Evolutionary conservation across 2,113 vertebrate genomes (phyloP), one percentile per base, ranked within the genome.

Genomic region (Propithecus coquereli): DNA sequence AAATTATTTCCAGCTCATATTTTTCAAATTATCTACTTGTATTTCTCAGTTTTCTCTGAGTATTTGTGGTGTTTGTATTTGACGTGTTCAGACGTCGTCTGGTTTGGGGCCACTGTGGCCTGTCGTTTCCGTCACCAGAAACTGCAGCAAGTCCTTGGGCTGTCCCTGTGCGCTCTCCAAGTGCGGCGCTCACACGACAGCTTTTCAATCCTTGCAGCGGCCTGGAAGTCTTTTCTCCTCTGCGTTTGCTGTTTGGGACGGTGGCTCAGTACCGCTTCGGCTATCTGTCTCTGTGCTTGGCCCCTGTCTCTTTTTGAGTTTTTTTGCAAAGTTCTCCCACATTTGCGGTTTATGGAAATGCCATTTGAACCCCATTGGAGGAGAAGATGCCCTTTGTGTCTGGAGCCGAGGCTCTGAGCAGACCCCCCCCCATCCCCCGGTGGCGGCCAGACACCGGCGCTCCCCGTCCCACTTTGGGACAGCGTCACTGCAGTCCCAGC

Each of bases 241-340:
- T 77, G 0, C 1, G 10, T 20, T 13, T 7, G 30, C 34, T 5
- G 10, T 18, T 59, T 18, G 1, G 25, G 8, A 16, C 1, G 8
- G 12, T 14, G 14, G 5, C 27, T 61, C 52, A 10, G 65, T 16
- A 10, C 30, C 5, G 11, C 37, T 45, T n/a, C 50, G 14, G 14
- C 52, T 50, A 13, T 89, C 71, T 4, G 37, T 45, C 5, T 30
- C 40, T 77, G 34, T 40, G 13, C 65, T 23, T 12, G 34, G 34
- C 13, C 20, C 7, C 65, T 34, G 52, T 34, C 5, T 61, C 43
- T 40, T 61, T 80, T 4, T 34, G 40, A 71, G 13, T 71, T 40
- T 43, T 52, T 22, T 17, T 59, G 73, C 12, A 32, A 52, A n/a
- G 17, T 40, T 43, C 17, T 87, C 25, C 9, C 70, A 1, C 10